These are phyloP conservation scores for Oreortyx pictus DNA, from an alignment of 2,797 vertebrate genomes.

Conservation along the genomic window DNA sequence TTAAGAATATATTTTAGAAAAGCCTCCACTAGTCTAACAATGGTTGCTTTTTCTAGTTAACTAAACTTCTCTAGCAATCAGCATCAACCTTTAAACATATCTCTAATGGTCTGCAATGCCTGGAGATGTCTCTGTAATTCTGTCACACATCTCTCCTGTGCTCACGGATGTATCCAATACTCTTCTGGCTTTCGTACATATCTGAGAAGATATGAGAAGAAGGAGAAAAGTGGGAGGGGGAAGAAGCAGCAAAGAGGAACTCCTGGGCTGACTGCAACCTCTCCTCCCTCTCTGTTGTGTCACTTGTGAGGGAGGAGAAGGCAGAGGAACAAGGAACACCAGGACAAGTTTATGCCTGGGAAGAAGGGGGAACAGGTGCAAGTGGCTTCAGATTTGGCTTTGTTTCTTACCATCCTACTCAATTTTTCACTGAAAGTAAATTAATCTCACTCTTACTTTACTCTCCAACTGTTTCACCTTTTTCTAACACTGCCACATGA, in stretches of 20 bases:
- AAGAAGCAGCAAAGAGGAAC: neutral
- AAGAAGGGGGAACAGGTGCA: neutral
- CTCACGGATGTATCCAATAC: fast-evolving
- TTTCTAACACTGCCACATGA: neutral
- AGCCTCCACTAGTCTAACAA: neutral
- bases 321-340: neutral
- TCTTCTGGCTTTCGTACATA: neutral
- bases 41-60: no score
- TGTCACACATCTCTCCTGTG: neutral
- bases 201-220: neutral
- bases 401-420: neutral
- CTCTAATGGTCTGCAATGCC: neutral
- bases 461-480: neutral
- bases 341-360: neutral
- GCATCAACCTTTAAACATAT: neutral
- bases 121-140: neutral
- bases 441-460: neutral
- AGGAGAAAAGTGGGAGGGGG: neutral
- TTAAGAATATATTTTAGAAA: neutral
- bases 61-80: neutral
- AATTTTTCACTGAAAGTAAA: neutral
- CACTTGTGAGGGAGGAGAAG: fast-evolving
- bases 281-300: neutral
- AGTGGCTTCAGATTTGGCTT: neutral
- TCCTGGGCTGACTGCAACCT: neutral